Percentiles rank a stretch among this genome's conserved stretches.
phyloP scores from a whole-genome alignment of 1,140 invertebrate species.

The Zaprionus africanus region DNA sequence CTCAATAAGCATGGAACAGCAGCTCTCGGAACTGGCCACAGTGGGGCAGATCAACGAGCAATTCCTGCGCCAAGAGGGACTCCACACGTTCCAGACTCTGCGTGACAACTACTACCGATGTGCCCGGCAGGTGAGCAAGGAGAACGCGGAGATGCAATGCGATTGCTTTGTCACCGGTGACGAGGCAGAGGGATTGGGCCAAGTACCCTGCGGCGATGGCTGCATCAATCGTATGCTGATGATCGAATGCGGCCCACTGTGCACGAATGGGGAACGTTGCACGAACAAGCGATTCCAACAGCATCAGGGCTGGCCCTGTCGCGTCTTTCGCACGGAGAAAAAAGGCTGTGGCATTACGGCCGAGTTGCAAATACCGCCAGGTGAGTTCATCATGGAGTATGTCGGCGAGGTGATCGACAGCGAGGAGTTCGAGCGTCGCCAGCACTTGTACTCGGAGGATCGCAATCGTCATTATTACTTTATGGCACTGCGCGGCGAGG shows the following conservation, averaged over 20 bases:
- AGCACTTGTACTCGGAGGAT: slow-evolving; percentile 95
- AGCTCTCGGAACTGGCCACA: slow-evolving; percentile 67
- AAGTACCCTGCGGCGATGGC: slow-evolving; percentile 96
- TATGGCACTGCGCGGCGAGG: slow-evolving; percentile 97
- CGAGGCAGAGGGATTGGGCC: slow-evolving; percentile 90
- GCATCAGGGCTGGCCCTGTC: slow-evolving; percentile 92
- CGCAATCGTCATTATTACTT: slow-evolving; percentile 99
- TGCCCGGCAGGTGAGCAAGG: slow-evolving; percentile 91
- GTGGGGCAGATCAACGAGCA: slow-evolving; percentile 76
- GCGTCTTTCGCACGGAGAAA: slow-evolving; percentile 95
- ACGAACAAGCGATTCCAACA: slow-evolving; percentile 97
- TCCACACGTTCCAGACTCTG: slow-evolving; percentile 92
- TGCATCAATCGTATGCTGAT: slow-evolving; percentile 98
- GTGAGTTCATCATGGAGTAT: slow-evolving; percentile 99
- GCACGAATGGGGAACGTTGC: slow-evolving; percentile 94
- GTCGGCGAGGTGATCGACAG: slow-evolving; percentile 98
- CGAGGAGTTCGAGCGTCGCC: slow-evolving; percentile 94
- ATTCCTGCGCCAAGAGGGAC: slow-evolving; percentile 86
- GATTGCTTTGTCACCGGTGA: slow-evolving; percentile 88
- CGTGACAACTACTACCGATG: slow-evolving; percentile 94
- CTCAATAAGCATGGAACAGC: slow-evolving; percentile 69
- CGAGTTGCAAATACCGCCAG: slow-evolving; percentile 89
- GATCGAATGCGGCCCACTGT: slow-evolving; percentile 98
- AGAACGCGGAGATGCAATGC: slow-evolving; percentile 97
- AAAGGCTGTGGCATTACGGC: slow-evolving; percentile 97